phyloP scores from a whole-genome alignment of 2,113 vertebrate genomes.

The Pantherophis guttatus region DNA sequence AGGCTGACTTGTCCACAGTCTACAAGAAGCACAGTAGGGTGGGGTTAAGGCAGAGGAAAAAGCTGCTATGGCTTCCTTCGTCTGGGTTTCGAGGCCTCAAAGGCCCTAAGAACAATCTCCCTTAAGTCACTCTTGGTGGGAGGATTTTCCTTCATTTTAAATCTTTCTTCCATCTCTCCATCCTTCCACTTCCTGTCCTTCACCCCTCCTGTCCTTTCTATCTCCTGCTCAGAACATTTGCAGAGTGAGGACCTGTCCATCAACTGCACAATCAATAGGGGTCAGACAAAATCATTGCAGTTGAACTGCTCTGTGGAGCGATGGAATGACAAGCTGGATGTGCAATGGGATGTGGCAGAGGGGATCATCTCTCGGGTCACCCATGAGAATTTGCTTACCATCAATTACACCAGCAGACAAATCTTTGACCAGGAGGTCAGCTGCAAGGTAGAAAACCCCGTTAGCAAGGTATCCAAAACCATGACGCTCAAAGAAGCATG shows the following conservation, averaged over 20 bases:
- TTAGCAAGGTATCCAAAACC: background rate
- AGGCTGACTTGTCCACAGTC: background rate
- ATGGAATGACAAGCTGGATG: background rate
- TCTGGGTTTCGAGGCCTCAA: background rate
- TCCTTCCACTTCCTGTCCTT: background rate
- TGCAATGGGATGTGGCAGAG: background rate
- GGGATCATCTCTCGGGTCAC: background rate
- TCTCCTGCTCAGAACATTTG: background rate
- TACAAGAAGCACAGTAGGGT: background rate
- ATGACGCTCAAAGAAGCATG: background rate
- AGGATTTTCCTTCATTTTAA: background rate
- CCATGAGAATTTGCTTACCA: background rate
- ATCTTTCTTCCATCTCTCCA: background rate
- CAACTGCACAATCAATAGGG: background rate
- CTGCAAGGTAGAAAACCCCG: background rate
- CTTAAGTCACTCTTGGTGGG: background rate
- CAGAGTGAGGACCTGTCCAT: background rate
- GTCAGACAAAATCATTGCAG: background rate
- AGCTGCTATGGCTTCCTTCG: too few species aligned
- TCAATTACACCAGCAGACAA: background rate
- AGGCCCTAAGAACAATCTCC: background rate
- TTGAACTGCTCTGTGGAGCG: background rate
- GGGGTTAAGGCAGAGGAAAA: background rate
- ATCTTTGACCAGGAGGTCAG: background rate
- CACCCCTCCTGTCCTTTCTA: background rate